Conservation (phyloP, 1,140 invertebrate species). For the Choristoneura fumiferana region DNA sequence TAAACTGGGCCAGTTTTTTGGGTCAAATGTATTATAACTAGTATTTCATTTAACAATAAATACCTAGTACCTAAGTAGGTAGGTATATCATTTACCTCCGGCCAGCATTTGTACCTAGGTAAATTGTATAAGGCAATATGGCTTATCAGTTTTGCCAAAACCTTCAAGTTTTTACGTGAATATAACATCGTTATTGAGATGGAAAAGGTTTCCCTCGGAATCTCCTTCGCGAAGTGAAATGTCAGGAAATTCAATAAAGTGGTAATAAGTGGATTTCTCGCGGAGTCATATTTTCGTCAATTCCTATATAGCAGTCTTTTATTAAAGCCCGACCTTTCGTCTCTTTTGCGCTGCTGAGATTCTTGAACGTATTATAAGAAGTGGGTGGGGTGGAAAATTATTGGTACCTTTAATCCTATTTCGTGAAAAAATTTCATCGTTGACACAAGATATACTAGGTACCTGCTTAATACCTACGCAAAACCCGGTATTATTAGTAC, state of each 20-base stretch:
- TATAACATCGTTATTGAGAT: slow-evolving; percentile 36
- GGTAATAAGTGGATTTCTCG: slow-evolving; percentile 55
- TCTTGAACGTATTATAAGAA: slow-evolving; percentile 8
- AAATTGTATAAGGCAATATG: slow-evolving; percentile 9
- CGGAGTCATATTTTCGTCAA: slow-evolving; percentile 49
- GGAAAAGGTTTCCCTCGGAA: slow-evolving; percentile 34
- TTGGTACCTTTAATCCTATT: slow-evolving; percentile 10
- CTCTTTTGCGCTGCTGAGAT: slow-evolving; percentile 22
- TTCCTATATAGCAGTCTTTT: slow-evolving; percentile 39
- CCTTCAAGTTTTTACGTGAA: slow-evolving; percentile 11
- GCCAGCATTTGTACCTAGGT: neutral
- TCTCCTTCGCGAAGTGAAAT: slow-evolving; percentile 42
- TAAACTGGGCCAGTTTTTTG: no score
- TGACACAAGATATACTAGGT: slow-evolving; percentile 5
- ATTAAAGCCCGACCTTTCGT: slow-evolving; percentile 31
- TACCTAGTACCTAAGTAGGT: no score
- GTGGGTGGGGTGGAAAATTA: slow-evolving; percentile 12
- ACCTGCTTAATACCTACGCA: no score
- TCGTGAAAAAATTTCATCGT: slow-evolving; percentile 9
- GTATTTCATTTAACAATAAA: no score
- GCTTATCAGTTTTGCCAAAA: neutral
- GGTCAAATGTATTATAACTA: no score
- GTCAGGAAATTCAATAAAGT: slow-evolving; percentile 58
- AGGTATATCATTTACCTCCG: neutral
- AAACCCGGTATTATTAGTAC: no score